phyloP scores from a whole-genome alignment of 2,113 vertebrate genomes.

The Boleophthalmus pectinirostris region DNA sequence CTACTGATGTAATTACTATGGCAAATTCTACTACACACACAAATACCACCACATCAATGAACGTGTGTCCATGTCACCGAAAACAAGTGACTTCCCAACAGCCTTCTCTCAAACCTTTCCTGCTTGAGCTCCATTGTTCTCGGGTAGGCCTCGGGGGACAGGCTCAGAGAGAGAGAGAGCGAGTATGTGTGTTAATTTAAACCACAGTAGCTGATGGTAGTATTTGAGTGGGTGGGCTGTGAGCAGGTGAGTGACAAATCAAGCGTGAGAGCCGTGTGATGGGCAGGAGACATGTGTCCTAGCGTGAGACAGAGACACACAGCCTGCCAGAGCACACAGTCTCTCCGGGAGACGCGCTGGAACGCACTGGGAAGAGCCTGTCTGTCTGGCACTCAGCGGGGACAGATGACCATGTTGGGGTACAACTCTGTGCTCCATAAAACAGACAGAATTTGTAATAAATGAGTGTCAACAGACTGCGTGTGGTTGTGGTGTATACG shows the following conservation, averaged over 20 bases:
- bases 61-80: not conserved
- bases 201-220: not conserved
- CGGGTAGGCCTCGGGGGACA: not conserved
- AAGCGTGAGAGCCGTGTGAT: not conserved
- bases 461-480: not conserved
- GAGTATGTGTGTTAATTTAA: conserved; percentile 2
- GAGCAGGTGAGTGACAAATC: conserved; percentile 3
- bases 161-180: not conserved
- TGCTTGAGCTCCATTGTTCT: not conserved
- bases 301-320: not conserved
- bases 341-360: not conserved
- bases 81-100: not conserved
- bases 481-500: not conserved
- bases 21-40: not conserved
- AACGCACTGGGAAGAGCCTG: conserved; percentile 1
- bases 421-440: not conserved
- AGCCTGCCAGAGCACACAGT: not conserved
- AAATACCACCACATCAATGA: not conserved
- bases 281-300: not conserved
- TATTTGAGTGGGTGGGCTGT: not conserved
- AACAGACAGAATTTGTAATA: not conserved
- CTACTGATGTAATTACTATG: not conserved
- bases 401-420: conserved; percentile 9
- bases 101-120: not conserved
- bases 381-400: not conserved